phyloP scores from a whole-genome alignment of 2,113 vertebrate species.

The Mola mola region DNA sequence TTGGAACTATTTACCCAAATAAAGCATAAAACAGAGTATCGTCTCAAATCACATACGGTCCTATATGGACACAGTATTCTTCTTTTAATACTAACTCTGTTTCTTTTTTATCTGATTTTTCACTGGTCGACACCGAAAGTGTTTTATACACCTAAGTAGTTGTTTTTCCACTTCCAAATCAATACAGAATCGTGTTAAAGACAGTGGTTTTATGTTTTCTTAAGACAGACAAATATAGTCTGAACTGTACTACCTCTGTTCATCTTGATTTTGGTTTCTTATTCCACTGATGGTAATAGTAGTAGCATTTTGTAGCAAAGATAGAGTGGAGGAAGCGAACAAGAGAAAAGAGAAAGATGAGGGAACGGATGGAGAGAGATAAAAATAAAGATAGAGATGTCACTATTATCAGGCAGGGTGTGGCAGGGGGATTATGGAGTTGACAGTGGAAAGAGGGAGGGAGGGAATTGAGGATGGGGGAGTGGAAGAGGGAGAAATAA shows the following conservation, averaged over 20 bases:
- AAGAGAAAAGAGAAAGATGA: constrained; percentile 3
- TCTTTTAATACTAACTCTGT: too few relatives aligned
- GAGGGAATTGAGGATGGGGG: constrained; percentile 13
- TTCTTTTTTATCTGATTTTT: neutral
- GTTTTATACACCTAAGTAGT: too few relatives aligned
- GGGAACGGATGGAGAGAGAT: constrained; percentile 14
- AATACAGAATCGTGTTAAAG: neutral
- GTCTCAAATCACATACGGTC: too few relatives aligned
- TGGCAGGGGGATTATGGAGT: constrained; percentile 59
- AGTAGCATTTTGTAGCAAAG: constrained; percentile 21
- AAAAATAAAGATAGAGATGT: constrained; percentile 21
- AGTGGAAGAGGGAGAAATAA: constrained; percentile 50
- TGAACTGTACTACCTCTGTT: constrained; percentile 9
- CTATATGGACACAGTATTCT: too few relatives aligned
- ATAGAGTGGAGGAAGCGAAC: constrained; percentile 7
- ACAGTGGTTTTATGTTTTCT: neutral
- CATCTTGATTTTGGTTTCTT: constrained; percentile 18
- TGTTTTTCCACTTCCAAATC: neutral
- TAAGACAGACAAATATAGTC: neutral
- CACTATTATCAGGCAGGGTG: constrained; percentile 45
- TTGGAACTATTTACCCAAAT: too few relatives aligned
- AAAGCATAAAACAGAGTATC: too few relatives aligned
- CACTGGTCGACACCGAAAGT: neutral
- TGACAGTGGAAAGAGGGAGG: constrained; percentile 27
- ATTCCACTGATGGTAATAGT: constrained; percentile 32